Percentiles rank a stretch among this genome's conserved stretches.
These are phyloP conservation scores for Drosophila rubida DNA, from an alignment of 2,888 invertebrate genomes.

Conservation along the genomic window DNA sequence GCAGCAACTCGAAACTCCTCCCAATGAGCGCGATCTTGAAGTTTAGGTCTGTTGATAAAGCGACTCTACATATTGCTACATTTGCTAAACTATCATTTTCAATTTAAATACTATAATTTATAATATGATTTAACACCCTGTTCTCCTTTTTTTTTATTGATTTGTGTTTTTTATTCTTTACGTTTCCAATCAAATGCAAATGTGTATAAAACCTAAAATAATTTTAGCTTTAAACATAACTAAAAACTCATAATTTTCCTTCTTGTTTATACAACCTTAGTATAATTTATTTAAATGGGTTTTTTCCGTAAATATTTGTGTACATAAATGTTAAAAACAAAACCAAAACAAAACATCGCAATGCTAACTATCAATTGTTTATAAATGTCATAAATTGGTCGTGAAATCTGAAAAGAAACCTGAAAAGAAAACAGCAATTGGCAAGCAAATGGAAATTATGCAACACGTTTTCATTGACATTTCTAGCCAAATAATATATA, in stretches of 20 bases:
- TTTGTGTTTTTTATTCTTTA: conserved; percentile 28
- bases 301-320: conserved; percentile 61
- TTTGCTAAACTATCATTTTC: conserved; percentile 56
- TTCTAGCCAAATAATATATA: conserved; percentile 11
- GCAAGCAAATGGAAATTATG: conserved; percentile 13
- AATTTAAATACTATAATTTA: conserved; percentile 15
- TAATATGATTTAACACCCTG: conserved; percentile 48
- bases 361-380: conserved; percentile 46
- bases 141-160: conserved; percentile 29
- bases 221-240: conserved; percentile 44
- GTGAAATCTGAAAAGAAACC: conserved; percentile 15
- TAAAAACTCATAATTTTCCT: conserved; percentile 43
- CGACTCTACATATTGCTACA: conserved; percentile 55
- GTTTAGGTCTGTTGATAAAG: conserved; percentile 62
- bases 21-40: conserved; percentile 31
- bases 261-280: conserved; percentile 11
- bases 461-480: conserved; percentile 40
- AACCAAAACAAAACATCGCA: conserved; percentile 22
- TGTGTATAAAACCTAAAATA: conserved; percentile 48
- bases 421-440: conserved; percentile 24
- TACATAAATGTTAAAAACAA: conserved; percentile 55
- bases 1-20: conserved; percentile 46
- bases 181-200: conserved; percentile 43
- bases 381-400: conserved; percentile 55
- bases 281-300: conserved; percentile 59